Evolutionary conservation across 2,888 invertebrate genomes (phyloP), one percentile per base, ranked within the genome.

Genomic region (Drosophila demipolita): DNA sequence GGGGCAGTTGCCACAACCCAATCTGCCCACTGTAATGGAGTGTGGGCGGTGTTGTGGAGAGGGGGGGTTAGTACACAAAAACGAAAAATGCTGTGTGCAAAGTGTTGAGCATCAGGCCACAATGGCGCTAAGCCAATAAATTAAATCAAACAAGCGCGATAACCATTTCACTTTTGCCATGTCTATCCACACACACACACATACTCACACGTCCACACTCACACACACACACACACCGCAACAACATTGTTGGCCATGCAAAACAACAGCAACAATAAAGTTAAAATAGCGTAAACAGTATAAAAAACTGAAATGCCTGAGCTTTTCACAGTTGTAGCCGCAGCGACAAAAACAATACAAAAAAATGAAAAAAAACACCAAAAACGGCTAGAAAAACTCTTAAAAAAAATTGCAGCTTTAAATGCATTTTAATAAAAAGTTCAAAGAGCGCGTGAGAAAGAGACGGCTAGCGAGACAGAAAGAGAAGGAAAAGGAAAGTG

Each of bases 51-150:
- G 23, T 23, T 1, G 29, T 5, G 29, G 35, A n/a, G 3, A 17
- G 12, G 36, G 38, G 38, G 15, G 3, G 8, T 5, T 12, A 8
- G 23, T 52, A n/a, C 6, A 9, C 17, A 17, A 63, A 40, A 26
- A 40, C 36, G 38, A 50, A 15, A 69, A 73, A 66, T 78, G 76
- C 71, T 78, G 78, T 78, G 85, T 82, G 85, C 75, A 83, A 83
- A 83, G 83, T 83, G 83, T 83, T 86, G 88, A 86, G 80, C 90
- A 84, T 82, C 86, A 84, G 90, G 90, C 89, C 89, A 83, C 90
- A 89, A 89, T 89, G 89, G 89, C 90, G 89, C 90, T 89, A 89
- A 89, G 89, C 90, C 90, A 89, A 89, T 89, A 89, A 89, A 89
- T 89, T 89, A 90, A 89, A 89, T 90, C 90, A 89, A 90, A 89